Conservation (phyloP, 2,888 invertebrate species). For the Unio delphinus region DNA sequence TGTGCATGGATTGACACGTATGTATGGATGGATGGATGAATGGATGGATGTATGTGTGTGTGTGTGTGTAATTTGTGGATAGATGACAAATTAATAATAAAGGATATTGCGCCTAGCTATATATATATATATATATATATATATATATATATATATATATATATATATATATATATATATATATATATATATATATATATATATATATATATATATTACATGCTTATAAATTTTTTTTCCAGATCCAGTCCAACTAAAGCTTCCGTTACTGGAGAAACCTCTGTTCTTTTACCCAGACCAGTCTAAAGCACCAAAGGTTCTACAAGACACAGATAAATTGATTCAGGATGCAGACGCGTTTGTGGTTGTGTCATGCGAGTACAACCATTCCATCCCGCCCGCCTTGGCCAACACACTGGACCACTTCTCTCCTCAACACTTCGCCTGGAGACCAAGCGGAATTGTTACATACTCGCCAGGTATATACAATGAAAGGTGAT, state of each 20-base stretch:
- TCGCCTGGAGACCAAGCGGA: conserved; percentile 55
- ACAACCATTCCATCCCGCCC: conserved; percentile 70
- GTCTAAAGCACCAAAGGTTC: conserved; percentile 29
- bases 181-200: too few relatives aligned
- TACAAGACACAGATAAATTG: conserved; percentile 20
- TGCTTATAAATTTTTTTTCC: conserved; percentile 6
- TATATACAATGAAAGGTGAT: conserved; percentile 8
- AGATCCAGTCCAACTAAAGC: conserved; percentile 68
- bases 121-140: not conserved
- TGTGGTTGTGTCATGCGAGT: conserved; percentile 68
- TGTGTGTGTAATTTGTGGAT: too few relatives aligned
- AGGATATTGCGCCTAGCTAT: not conserved
- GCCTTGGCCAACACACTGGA: conserved; percentile 71
- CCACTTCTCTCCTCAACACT: conserved; percentile 70
- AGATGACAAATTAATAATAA: not conserved
- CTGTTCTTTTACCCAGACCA: conserved; percentile 34
- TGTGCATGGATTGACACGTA: too few relatives aligned
- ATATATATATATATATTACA: not conserved
- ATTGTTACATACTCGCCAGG: conserved; percentile 58
- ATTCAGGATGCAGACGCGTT: conserved; percentile 65
- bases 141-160: too few relatives aligned
- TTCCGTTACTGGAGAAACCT: conserved; percentile 47
- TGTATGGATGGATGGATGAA: too few relatives aligned
- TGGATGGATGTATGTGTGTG: too few relatives aligned
- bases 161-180: not conserved